Evolutionary conservation across 2,888 invertebrate species (phyloP).

Genomic region (Meta bourneti): DNA sequence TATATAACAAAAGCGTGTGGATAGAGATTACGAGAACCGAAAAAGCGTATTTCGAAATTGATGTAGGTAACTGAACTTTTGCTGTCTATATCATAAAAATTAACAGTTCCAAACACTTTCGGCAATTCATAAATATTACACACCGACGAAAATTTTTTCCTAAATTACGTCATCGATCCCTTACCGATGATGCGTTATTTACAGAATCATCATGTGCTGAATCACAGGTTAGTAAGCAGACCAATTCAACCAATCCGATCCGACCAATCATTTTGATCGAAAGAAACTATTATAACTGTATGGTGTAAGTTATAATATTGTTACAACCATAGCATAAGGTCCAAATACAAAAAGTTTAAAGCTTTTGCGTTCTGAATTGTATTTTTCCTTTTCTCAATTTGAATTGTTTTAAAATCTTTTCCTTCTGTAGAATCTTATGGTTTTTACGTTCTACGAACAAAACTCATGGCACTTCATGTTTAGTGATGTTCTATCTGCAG

Average conservation of each 20-base stretch:
- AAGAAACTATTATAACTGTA: no score
- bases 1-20: slow-evolving; percentile 14
- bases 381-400: no score
- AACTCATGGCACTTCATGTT: no score
- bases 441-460: no score
- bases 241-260: not conserved
- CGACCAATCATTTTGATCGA: not conserved
- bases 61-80: not conserved
- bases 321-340: no score
- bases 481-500: no score
- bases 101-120: not conserved
- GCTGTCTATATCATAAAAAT: not conserved
- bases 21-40: not conserved
- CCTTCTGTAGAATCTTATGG: no score
- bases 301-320: no score
- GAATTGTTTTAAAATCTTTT: no score
- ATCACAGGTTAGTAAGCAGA: not conserved
- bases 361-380: no score
- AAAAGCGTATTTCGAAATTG: not conserved
- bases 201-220: not conserved
- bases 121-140: slow-evolving; percentile 7
- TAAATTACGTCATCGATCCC: slow-evolving; percentile 16
- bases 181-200: slow-evolving; percentile 11
- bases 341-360: no score
- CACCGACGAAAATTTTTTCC: slow-evolving; percentile 2